phyloP scores from a whole-genome alignment of 2,113 vertebrate genomes.

The Rhinoderma darwinii region DNA sequence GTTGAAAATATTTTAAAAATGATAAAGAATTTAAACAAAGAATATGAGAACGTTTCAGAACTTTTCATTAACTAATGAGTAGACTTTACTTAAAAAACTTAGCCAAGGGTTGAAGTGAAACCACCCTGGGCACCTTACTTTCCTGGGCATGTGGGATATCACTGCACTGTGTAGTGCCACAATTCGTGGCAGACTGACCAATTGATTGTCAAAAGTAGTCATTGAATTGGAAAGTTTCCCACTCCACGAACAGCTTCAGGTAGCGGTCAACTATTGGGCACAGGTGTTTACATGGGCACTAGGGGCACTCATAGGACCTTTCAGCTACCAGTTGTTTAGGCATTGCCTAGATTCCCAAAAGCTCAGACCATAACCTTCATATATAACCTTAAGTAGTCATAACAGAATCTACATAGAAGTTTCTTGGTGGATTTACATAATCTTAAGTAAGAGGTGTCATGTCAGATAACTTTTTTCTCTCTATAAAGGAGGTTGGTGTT shows the following conservation, averaged over 20 bases:
- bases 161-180: background rate
- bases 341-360: background rate
- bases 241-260: too few relatives aligned
- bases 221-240: too few relatives aligned
- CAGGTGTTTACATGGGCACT: background rate
- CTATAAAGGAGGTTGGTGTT: conserved; percentile 61
- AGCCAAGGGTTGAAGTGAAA: too few relatives aligned
- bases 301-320: background rate
- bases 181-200: background rate
- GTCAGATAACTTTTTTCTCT: background rate
- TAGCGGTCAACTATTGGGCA: background rate
- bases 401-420: background rate
- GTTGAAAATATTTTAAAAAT: too few relatives aligned
- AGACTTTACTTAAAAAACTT: too few relatives aligned
- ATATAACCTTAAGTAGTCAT: background rate
- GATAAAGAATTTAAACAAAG: too few relatives aligned
- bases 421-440: background rate
- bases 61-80: too few relatives aligned
- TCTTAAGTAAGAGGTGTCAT: background rate
- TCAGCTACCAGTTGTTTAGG: background rate
- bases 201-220: too few relatives aligned
- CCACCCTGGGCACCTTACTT: background rate
- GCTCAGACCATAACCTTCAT: too few relatives aligned
- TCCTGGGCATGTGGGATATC: background rate
- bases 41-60: too few relatives aligned